These are phyloP conservation scores for Eudemis profundana DNA, from an alignment of 2,888 invertebrate species.

Conservation along the genomic window DNA sequence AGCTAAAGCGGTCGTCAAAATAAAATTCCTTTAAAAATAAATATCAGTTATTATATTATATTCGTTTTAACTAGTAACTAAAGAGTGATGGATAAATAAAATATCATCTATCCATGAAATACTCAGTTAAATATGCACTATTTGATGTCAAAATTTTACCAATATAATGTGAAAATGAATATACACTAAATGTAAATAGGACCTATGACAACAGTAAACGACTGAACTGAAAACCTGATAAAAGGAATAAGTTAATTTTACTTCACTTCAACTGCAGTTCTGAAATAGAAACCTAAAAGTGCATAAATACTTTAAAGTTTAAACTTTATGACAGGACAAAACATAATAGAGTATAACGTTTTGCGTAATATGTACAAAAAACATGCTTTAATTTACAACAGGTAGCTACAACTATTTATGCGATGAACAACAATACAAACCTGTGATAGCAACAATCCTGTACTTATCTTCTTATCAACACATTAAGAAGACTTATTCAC, in stretches of 20 bases:
- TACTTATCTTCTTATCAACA: constrained; percentile 39
- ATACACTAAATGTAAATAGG: neutral
- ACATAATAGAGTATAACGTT: constrained; percentile 15
- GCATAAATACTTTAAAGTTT: neutral
- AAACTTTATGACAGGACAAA: constrained; percentile 8
- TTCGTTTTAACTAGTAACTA: no score
- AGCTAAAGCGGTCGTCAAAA: no score
- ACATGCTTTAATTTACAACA: constrained; percentile 4
- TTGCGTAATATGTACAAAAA: constrained; percentile 5
- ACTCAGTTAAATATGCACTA: no score
- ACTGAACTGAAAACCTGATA: no score
- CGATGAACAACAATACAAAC: constrained; percentile 47
- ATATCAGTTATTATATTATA: no score
- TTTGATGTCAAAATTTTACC: no score
- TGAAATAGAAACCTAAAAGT: neutral
- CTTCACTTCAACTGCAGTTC: neutral
- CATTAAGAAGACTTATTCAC: constrained; percentile 27
- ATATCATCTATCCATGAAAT: no score
- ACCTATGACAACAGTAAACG: no score
- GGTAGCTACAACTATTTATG: neutral
- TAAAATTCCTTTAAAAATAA: no score
- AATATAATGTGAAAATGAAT: no score
- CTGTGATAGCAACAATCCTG: constrained; percentile 32
- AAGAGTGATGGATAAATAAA: no score
- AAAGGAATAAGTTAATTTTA: neutral